Evolutionary conservation across 2,113 vertebrate species (phyloP).

Genomic region (Nyctibius bracteatus): DNA sequence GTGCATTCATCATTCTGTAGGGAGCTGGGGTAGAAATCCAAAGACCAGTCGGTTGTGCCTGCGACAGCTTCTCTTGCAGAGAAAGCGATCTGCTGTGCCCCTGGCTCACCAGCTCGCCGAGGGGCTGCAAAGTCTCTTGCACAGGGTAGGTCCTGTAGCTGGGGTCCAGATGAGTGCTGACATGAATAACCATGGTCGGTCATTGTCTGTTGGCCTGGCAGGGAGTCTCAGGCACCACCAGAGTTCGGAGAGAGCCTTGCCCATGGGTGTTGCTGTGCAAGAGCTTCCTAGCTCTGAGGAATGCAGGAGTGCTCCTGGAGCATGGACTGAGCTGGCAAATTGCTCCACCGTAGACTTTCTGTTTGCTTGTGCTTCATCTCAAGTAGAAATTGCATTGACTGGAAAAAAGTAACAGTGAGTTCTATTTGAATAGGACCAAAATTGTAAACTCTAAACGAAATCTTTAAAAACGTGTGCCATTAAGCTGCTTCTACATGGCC

Average conservation of each 20-base stretch:
- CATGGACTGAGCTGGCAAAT: background rate
- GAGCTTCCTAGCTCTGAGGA: background rate
- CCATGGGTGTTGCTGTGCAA: background rate
- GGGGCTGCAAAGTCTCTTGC: background rate
- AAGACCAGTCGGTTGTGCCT: background rate
- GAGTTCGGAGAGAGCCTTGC: background rate
- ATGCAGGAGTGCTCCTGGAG: background rate
- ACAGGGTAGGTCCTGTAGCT: background rate
- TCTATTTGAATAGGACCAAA: background rate
- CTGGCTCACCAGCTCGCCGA: fast-evolving
- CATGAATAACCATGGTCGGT: background rate
- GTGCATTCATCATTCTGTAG: background rate
- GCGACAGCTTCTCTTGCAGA: background rate
- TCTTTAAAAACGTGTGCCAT: background rate
- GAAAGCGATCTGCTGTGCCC: background rate
- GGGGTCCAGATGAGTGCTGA: background rate
- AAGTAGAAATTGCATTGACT: background rate
- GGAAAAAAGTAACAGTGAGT: fast-evolving
- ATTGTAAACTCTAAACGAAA: background rate
- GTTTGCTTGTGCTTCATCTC: background rate
- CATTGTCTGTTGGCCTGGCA: background rate
- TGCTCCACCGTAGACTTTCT: background rate
- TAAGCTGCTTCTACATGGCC: background rate
- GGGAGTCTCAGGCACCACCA: fast-evolving
- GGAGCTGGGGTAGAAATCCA: background rate